Evolutionary conservation across 2,888 invertebrate genomes (phyloP), one percentile per base, ranked within the genome.

Genomic region (Epirrhoe tristata): DNA sequence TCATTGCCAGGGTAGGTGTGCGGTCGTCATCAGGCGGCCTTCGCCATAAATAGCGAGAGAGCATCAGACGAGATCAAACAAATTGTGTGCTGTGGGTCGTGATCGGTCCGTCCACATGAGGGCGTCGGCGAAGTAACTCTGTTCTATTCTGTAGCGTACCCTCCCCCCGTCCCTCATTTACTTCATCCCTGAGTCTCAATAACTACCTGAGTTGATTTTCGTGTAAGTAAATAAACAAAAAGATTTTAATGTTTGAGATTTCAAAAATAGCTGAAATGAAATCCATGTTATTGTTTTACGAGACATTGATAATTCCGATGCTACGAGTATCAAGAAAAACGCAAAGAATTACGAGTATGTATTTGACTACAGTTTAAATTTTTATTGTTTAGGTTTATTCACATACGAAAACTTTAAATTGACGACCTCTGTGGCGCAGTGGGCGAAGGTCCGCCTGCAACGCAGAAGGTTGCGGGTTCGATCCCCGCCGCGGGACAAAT

Each of bases 81-180:
- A 93, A 92, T 87, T 89, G 91, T 91, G 92, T 84, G 84, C 88
- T 81, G 74, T 89, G 91, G 88, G 87, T 86, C 89, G 93, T 91
- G 84, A 89, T 83, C 83, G 83, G 82, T 80, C 82, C 82, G 82
- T 90, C 81, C 91, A 86, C 91, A 90, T 91, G 92, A 91, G 81
- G 82, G 90, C 82, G 83, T 81, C 82, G 79, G 83, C 82, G 64
- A 51, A 68, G 43, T 62, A 65, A 67, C 64, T 61, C 5, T 24
- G 16, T n/a, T 24, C 5, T 61, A 61, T 60, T 43, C 68, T 34
- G 36, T 61, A 43, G 5, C 53, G 14, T 57, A 57, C 61, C 60
- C 64, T 48, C 58, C 53, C 53, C 60, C 54, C 66, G 51, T 36
- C 14, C 62, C 50, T 46, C 63, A 48, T 59, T 56, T 59, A 53